Evolutionary conservation across 2,797 vertebrate species (phyloP).

Genomic region (Chelmon rostratus): DNA sequence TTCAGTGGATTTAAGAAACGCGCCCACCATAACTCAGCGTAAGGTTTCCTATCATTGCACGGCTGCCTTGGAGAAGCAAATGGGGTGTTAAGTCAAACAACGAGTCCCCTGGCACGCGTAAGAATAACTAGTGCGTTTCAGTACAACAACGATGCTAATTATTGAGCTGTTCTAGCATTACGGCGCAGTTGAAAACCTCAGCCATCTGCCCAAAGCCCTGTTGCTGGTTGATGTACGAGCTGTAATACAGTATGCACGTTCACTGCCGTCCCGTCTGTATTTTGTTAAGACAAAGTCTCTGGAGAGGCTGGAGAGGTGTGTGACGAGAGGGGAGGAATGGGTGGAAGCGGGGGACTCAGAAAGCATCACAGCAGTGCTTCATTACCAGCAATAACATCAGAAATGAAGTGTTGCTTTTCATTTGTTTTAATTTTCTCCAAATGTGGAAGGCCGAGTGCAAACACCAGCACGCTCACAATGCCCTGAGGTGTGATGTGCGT

Average conservation of each 20-base stretch:
- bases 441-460: constrained; percentile 67
- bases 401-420: constrained; percentile 85
- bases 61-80: constrained; percentile 62
- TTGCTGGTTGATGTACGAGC: constrained; percentile 79
- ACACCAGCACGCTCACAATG: constrained; percentile 68
- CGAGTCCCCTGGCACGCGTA: constrained; percentile 68
- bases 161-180: constrained; percentile 65
- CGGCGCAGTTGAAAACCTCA: constrained; percentile 52
- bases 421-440: constrained; percentile 86
- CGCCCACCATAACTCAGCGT: constrained; percentile 34
- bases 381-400: constrained; percentile 84
- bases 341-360: constrained; percentile 39
- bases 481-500: constrained; percentile 81
- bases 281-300: constrained; percentile 77
- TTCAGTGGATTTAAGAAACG: constrained; percentile 38
- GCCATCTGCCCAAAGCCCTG: constrained; percentile 46
- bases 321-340: constrained; percentile 49
- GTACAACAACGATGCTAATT: constrained; percentile 71
- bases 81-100: constrained; percentile 77
- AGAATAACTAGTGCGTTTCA: constrained; percentile 64
- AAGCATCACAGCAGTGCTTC: constrained; percentile 79
- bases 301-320: constrained; percentile 78
- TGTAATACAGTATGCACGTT: constrained; percentile 67
- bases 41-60: constrained; percentile 51
- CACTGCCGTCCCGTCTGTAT: constrained; percentile 78